A percentile compares a stretch with the other conserved stretches of the same genome.
These are phyloP conservation scores for Tapera naevia DNA, from an alignment of 2,797 vertebrate genomes.

Conservation along the genomic window DNA sequence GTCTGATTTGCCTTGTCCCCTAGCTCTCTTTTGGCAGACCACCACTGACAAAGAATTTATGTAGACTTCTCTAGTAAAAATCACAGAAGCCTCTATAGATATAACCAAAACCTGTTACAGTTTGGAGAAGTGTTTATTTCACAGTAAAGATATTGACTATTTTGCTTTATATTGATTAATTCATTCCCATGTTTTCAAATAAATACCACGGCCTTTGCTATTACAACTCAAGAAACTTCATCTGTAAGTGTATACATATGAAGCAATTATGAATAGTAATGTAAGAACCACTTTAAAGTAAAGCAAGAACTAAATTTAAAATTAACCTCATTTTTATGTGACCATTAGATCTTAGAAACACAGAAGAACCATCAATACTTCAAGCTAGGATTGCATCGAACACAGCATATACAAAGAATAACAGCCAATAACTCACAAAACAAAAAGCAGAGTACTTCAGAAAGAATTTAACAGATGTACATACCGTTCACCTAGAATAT, in stretches of 20 bases:
- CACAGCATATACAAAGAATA: background rate
- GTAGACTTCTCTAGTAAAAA: background rate
- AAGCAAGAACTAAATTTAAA: slow-evolving; percentile 18
- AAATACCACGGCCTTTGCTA: background rate
- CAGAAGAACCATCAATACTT: background rate
- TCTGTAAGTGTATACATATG: background rate
- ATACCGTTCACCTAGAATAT: background rate
- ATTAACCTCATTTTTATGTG: background rate
- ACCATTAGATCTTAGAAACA: background rate
- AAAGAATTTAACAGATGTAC: background rate
- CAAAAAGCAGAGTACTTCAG: background rate
- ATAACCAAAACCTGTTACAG: background rate
- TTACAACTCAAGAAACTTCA: background rate
- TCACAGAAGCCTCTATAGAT: background rate
- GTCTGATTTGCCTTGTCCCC: background rate
- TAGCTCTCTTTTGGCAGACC: background rate
- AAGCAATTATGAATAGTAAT: background rate
- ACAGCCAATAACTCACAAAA: background rate
- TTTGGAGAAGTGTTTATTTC: background rate
- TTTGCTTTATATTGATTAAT: background rate
- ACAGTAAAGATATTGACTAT: background rate
- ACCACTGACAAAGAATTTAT: background rate
- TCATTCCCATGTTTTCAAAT: background rate
- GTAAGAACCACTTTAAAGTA: background rate
- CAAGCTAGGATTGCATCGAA: background rate